Conservation (phyloP, 2,797 vertebrate genomes). For the Chrosomus eos region DNA sequence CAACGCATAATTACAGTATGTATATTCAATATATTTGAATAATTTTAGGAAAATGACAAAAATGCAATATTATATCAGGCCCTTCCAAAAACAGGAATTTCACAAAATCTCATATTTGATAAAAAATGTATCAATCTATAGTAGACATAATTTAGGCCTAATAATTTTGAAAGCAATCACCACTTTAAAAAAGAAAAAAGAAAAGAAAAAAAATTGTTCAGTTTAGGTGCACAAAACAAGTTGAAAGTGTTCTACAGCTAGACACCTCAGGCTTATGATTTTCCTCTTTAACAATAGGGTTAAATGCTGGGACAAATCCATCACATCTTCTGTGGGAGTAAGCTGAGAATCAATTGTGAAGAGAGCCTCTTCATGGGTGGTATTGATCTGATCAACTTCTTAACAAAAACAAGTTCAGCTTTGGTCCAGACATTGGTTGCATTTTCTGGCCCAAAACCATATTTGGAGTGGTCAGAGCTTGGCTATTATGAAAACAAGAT, state of each 20-base stretch:
- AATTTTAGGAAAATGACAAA: not conserved
- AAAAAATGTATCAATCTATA: not conserved
- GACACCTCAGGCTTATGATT: not conserved
- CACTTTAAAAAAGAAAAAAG: not conserved
- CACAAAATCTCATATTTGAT: not conserved
- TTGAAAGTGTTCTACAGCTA: not conserved
- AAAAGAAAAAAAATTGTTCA: not conserved
- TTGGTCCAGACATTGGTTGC: not conserved
- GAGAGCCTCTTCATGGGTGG: constrained; percentile 18
- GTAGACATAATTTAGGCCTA: not conserved
- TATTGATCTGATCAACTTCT: constrained; percentile 31
- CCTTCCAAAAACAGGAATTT: not conserved
- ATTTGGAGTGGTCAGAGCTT: not conserved
- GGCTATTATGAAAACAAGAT: not conserved
- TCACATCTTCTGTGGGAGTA: constrained; percentile 8
- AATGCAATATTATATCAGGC: not conserved
- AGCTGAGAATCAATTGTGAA: constrained; percentile 17
- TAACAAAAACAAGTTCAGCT: constrained; percentile 20
- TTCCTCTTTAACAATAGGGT: not conserved
- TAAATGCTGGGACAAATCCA: constrained; percentile 14
- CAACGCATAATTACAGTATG: not conserved
- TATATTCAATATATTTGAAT: not conserved
- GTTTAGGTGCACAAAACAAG: not conserved
- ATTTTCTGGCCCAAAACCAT: not conserved
- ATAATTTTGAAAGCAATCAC: not conserved